Evolutionary conservation across 2,888 invertebrate genomes (phyloP), one percentile per base, ranked within the genome.

Genomic region (Serripes groenlandicus): DNA sequence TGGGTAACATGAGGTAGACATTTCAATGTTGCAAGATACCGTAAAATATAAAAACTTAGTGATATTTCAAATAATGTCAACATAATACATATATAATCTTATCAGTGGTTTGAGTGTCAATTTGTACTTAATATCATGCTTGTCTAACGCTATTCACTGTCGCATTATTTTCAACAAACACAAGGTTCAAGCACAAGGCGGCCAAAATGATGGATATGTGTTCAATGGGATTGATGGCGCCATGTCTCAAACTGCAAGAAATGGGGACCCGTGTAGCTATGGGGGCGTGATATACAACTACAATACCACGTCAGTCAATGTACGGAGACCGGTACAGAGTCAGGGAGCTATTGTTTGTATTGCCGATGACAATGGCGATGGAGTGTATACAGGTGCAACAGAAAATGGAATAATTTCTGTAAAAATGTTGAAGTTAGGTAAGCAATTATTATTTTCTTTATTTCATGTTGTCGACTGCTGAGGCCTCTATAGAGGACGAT

Each of bases 201-300:
- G 60, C 7, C 15, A 5, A 26, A 60, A 60, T 60, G 15, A 26
- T 28, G 60, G 60, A 3, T 60, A 60, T 28, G 18, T 28, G 7
- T 60, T 60, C 30, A 23, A 60, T 28, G 60, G 60, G 26, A 28
- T 60, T 28, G 60, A 60, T 18, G 28, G 60, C 7, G 60, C 28
- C 28, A 60, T 60, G 60, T 26, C 60, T 28, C 28, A 28, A 60
- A 28, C 60, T 5, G 18, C 60, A 5, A 60, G 28, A 5, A 28
- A 2, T 9, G 30, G 18, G 1, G 18, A 26, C 26, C 21, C 49
- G 49, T 60, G 60, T 60, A 9, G 3, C 11, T 60, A 60, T 28
- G 60, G 60, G 18, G 60, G 60, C 18, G 26, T 60, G 15, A 60
- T 60, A 18, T 60, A 60, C 30, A 60, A 18, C 26, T 60, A 60